Conservation (phyloP, 35 echinoderm and acorn worm species). For the Amphiura filiformis region DNA sequence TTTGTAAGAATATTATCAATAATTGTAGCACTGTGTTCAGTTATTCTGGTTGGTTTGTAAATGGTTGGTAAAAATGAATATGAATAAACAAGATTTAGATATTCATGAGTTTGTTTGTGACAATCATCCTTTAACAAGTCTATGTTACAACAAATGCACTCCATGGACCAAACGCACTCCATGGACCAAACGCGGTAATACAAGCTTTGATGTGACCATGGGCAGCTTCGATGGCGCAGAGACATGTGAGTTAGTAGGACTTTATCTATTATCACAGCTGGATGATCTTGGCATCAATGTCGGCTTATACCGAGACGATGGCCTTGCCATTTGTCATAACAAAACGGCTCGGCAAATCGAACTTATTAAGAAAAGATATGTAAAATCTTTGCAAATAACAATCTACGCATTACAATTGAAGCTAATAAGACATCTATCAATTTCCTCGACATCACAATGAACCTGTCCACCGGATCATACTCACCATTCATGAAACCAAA, state of each 20-base stretch:
- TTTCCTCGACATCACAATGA: conserved; percentile 20
- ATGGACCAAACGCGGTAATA: neutral
- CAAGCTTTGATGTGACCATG: conserved; percentile 16
- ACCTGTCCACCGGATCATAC: neutral
- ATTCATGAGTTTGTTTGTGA: too few relatives aligned
- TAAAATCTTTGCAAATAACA: conserved; percentile 12
- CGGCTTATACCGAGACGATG: conserved; percentile 54
- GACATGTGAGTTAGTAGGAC: too few relatives aligned
- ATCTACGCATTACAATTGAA: conserved; percentile 12
- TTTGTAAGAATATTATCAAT: too few relatives aligned
- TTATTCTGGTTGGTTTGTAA: too few relatives aligned
- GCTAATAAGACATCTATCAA: neutral
- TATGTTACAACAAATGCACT: neutral
- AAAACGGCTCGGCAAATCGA: conserved; percentile 18
- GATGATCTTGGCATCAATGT: neutral
- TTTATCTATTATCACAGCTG: neutral
- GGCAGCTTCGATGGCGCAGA: conserved; percentile 11
- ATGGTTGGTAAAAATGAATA: too few relatives aligned
- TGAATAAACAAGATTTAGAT: too few relatives aligned
- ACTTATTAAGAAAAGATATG: conserved; percentile 9
- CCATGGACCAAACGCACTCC: too few relatives aligned
- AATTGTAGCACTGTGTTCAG: too few relatives aligned
- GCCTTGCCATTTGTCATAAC: conserved; percentile 38
- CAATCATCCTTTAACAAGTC: too few relatives aligned
- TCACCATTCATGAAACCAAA: conserved; percentile 10